Percentiles rank a stretch among this genome's conserved stretches.
These are phyloP conservation scores for Scomber colias DNA, from an alignment of 2,113 vertebrate genomes.

Conservation along the genomic window DNA sequence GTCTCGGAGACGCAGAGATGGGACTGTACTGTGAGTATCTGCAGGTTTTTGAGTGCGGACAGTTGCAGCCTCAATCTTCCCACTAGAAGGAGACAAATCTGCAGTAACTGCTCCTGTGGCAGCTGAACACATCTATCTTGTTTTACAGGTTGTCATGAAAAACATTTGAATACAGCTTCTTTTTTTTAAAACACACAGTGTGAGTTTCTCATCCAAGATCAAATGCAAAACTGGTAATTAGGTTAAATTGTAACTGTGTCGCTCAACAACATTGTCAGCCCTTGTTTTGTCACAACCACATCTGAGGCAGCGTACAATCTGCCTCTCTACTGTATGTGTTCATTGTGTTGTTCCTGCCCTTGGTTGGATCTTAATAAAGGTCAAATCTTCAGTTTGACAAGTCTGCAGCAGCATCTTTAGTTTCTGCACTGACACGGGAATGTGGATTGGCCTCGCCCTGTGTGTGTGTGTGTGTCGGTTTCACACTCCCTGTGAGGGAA, in stretches of 20 bases:
- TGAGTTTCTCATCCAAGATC: conserved; percentile 2
- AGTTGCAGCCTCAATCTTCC: conserved; percentile 34
- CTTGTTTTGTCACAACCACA: conserved; percentile 27
- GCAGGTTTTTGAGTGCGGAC: not conserved
- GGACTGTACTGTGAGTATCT: not conserved
- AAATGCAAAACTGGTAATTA: conserved; percentile 28
- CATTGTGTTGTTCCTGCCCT: conserved; percentile 33
- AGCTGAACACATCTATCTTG: conserved; percentile 11
- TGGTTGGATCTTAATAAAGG: conserved; percentile 58
- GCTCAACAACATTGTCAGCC: conserved; percentile 20
- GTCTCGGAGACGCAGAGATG: too few species aligned
- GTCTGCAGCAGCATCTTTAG: conserved; percentile 46
- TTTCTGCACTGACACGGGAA: conserved; percentile 59
- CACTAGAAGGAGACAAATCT: conserved; percentile 75
- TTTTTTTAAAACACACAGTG: conserved; percentile 3
- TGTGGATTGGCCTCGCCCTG: conserved; percentile 72
- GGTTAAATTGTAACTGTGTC: conserved; percentile 14
- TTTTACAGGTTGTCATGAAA: conserved; percentile 21
- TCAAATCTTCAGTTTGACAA: conserved; percentile 46
- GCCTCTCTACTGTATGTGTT: conserved; percentile 29
- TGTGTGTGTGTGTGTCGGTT: conserved; percentile 17
- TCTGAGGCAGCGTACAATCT: conserved; percentile 23
- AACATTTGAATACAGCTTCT: not conserved
- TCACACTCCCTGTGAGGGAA: conserved; percentile 70
- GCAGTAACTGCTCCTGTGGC: conserved; percentile 25